A percentile compares a stretch with the other conserved stretches of the same genome.
phyloP scores from a whole-genome alignment of 2,113 vertebrate genomes.

The Hippocampus guttulatus region DNA sequence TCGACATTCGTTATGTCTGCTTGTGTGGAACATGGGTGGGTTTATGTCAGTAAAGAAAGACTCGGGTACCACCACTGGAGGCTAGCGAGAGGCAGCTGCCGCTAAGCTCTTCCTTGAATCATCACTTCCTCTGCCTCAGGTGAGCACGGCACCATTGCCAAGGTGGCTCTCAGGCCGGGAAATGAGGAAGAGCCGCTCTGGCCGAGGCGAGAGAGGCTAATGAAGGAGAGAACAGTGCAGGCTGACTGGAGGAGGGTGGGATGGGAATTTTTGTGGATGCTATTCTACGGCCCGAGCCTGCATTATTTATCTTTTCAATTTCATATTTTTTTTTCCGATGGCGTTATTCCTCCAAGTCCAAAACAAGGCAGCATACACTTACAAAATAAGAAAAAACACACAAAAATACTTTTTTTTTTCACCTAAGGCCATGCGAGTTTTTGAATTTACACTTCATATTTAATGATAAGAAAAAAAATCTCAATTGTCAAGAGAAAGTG shows the following conservation, averaged over 20 bases:
- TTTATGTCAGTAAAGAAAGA: constrained; percentile 45
- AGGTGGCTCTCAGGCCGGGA: constrained; percentile 46
- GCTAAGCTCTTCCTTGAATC: constrained; percentile 61
- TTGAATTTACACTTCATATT: constrained; percentile 55
- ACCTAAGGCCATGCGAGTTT: constrained; percentile 24
- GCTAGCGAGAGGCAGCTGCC: constrained; percentile 42
- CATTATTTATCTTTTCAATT: constrained; percentile 74
- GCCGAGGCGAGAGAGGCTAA: constrained; percentile 52
- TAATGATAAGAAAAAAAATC: constrained; percentile 56
- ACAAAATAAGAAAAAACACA: constrained; percentile 49
- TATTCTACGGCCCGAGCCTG: constrained; percentile 57
- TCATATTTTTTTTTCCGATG: constrained; percentile 73
- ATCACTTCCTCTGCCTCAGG: constrained; percentile 61
- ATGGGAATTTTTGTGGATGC: constrained; percentile 3
- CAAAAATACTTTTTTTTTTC: constrained; percentile 32
- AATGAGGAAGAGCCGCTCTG: constrained; percentile 37
- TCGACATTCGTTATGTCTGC: constrained; percentile 19
- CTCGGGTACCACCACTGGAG: constrained; percentile 37
- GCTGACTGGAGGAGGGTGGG: constrained; percentile 51
- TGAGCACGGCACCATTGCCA: constrained; percentile 48
- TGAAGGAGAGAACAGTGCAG: constrained; percentile 58
- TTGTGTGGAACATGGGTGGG: constrained; percentile 34
- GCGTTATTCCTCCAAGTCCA: constrained; percentile 56
- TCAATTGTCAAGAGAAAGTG: constrained; percentile 63
- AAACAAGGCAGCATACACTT: constrained; percentile 49